Evolutionary conservation across 2,113 vertebrate genomes (phyloP).

Genomic region (Natator depressus): DNA sequence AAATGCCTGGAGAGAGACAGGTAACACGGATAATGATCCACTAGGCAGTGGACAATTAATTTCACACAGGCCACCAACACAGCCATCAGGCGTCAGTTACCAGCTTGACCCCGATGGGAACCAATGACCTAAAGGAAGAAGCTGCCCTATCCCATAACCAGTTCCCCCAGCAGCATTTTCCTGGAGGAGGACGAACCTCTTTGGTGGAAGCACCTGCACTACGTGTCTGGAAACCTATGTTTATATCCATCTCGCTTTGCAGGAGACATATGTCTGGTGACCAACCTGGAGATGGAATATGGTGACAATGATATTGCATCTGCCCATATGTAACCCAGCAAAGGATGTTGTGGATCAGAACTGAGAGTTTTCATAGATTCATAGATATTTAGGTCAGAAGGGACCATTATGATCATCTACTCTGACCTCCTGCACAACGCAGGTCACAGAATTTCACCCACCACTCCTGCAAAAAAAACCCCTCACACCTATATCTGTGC

Average conservation of each 20-base stretch:
- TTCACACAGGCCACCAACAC: not conserved
- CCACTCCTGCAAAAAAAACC: no score
- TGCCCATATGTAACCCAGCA: not conserved
- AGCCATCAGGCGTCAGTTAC: not conserved
- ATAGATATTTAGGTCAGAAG: no score
- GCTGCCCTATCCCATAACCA: not conserved
- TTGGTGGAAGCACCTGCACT: not conserved
- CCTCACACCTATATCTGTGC: no score
- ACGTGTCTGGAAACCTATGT: no score
- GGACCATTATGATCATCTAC: no score
- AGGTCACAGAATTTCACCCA: no score
- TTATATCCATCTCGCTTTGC: no score
- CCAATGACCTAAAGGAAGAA: not conserved
- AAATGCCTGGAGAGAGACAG: not conserved
- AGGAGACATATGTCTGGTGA: not conserved
- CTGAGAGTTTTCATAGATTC: not conserved
- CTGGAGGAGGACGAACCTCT: not conserved
- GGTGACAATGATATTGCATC: not conserved
- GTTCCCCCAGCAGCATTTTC: not conserved
- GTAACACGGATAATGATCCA: not conserved
- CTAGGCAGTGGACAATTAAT: not conserved
- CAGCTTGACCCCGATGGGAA: not conserved
- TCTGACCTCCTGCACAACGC: no score
- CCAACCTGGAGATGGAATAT: not conserved
- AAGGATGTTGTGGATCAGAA: not conserved